A percentile compares a stretch with the other conserved stretches of the same genome.
Conservation (phyloP, 2,888 invertebrate genomes). For the Colletes collaris region DNA sequence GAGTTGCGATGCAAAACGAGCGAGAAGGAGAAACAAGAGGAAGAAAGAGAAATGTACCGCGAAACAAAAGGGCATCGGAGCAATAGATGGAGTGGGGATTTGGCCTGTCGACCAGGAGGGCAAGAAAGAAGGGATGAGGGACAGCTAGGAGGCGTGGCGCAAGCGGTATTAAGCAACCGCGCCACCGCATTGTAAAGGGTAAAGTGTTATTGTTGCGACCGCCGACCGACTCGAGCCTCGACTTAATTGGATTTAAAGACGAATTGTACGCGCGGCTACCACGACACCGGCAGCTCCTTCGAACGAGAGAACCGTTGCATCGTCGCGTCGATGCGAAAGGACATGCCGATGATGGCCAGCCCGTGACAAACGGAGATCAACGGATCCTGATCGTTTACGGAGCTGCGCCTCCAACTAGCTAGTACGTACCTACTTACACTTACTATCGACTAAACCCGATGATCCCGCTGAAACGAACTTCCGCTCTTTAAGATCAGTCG, state of each 20-base stretch:
- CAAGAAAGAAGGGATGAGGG: slow-evolving; percentile 52
- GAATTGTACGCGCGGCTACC: slow-evolving; percentile 75
- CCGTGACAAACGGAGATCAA: too few species aligned
- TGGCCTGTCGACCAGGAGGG: slow-evolving; percentile 37
- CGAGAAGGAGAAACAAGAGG: slow-evolving; percentile 39
- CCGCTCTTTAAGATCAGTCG: slow-evolving; percentile 8
- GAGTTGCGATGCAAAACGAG: slow-evolving; percentile 5
- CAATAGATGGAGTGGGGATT: slow-evolving; percentile 57
- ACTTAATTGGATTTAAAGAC: slow-evolving; percentile 81
- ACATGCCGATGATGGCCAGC: too few species aligned
- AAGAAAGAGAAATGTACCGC: slow-evolving; percentile 81
- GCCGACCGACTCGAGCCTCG: slow-evolving; percentile 68
- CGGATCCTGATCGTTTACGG: too few species aligned
- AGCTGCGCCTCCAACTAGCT: too few species aligned
- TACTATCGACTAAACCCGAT: too few species aligned
- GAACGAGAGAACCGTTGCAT: slow-evolving; percentile 18
- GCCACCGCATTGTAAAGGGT: slow-evolving; percentile 74
- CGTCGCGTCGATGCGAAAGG: background rate
- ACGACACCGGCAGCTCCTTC: slow-evolving; percentile 48
- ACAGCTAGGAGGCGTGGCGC: slow-evolving; percentile 78
- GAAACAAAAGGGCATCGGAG: slow-evolving; percentile 80
- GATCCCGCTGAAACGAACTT: slow-evolving; percentile 15
- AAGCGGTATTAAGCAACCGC: slow-evolving; percentile 76
- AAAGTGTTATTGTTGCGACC: slow-evolving; percentile 78
- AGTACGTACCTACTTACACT: too few species aligned